Evolutionary conservation across 2,888 invertebrate species (phyloP), one percentile per base, ranked within the genome.

Genomic region (Pandemis cinnamomeana): DNA sequence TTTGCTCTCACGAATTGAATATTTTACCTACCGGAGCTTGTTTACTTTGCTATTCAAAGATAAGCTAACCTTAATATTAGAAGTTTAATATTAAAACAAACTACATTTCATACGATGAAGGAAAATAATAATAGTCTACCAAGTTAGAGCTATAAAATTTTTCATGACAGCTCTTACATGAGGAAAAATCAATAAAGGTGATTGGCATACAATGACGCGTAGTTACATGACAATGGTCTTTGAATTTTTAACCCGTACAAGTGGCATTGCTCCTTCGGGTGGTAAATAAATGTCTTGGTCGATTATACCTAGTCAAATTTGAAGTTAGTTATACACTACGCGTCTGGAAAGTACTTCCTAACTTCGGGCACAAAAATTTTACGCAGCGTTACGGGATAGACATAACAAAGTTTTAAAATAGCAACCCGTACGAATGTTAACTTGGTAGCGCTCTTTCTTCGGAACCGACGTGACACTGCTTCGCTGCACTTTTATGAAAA

Each of bases 401-500:
- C 51, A 61, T 75, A 71, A 75, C 69, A 60, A 71, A 67, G 67
- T 75, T 71, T 67, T 51, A 27, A 67, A 75, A 75, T 71, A 67
- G 91, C 90, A 91, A 87, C 86, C 86, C 80, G 86, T 82, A 88
- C 87, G 86, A 92, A 88, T 89, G 90, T 88, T 90, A 88, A 84
- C 84, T 91, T 87, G 88, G 84, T 86, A 83, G 86, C 78, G 78
- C 85, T 87, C 84, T 86, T 89, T 88, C 89, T 89, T 89, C 83
- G 84, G 84, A 85, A 83, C 86, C 86, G 87, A 87, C 74, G 66
- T 74, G 74, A 74, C 71, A 74, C 89, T 89, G 87, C 86, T 84
- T 86, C 86, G 86, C 82, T 85, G 87, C 88, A 89, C 89, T 92
- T 91, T 92, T 93, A 93, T 93, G 92, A 92, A 92, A 92, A 92